phyloP scores from a whole-genome alignment of 64 coral and sea anemone genomes.

The Actinia equina region DNA sequence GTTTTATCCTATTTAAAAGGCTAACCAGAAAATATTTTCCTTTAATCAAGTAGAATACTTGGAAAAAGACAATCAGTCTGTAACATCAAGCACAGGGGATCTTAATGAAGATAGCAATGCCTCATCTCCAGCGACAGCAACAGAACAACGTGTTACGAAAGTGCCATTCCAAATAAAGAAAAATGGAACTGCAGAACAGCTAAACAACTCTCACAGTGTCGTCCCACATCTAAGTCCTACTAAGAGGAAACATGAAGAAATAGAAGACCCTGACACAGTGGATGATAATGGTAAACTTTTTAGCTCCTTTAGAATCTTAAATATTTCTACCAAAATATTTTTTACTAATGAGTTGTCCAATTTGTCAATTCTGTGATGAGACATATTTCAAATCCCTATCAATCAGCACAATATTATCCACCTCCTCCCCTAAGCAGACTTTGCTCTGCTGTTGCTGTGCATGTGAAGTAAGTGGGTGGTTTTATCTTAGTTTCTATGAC shows the following conservation, averaged over 20 bases:
- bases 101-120: constrained; percentile 75
- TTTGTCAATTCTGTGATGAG: too few relatives aligned
- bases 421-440: too few relatives aligned
- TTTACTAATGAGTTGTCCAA: neutral
- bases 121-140: constrained; percentile 41
- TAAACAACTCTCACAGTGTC: neutral
- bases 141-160: neutral
- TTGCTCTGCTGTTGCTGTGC: too few relatives aligned
- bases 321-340: neutral
- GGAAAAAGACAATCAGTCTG: constrained; percentile 69
- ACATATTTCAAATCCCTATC: too few relatives aligned
- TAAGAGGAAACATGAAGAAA: constrained; percentile 19
- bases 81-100: constrained; percentile 76
- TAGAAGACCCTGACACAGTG: constrained; percentile 5
- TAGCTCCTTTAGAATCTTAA: neutral
- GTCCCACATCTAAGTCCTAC: neutral
- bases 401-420: too few relatives aligned
- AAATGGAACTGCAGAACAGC: neutral
- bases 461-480: too few relatives aligned
- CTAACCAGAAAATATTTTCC: neutral
- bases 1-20: neutral
- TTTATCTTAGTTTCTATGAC: too few relatives aligned
- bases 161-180: neutral
- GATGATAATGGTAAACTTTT: constrained; percentile 17
- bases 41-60: constrained; percentile 45